Conservation (phyloP, 2,113 vertebrate species). For the Toxotes chatareus region DNA sequence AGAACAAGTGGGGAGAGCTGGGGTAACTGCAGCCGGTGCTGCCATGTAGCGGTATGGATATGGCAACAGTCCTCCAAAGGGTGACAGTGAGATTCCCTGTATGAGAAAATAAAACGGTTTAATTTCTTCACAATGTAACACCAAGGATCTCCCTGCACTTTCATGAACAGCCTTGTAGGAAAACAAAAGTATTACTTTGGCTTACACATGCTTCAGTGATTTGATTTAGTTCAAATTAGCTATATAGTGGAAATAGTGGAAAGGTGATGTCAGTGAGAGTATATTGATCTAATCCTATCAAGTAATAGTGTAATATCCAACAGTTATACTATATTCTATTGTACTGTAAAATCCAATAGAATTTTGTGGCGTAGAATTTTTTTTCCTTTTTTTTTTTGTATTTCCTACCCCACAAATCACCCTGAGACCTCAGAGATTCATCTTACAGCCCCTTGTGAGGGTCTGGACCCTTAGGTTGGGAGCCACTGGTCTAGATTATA, state of each 20-base stretch:
- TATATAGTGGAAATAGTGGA: background rate
- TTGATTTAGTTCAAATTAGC: background rate
- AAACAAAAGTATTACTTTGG: background rate
- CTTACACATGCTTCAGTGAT: background rate
- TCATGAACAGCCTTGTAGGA: background rate
- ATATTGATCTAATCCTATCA: background rate
- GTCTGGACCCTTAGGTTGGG: background rate
- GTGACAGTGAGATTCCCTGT: constrained; percentile 92
- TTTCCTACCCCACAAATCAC: too few species aligned
- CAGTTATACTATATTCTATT: too few species aligned
- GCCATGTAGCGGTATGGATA: constrained; percentile 94
- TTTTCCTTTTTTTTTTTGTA: too few species aligned
- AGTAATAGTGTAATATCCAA: background rate
- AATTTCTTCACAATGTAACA: background rate
- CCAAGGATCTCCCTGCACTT: background rate
- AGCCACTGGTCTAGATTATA: background rate
- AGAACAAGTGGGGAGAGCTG: constrained; percentile 85
- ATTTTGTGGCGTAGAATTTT: too few species aligned
- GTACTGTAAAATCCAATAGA: too few species aligned
- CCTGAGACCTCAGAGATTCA: background rate
- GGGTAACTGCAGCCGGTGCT: constrained; percentile 83
- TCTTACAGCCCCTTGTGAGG: background rate
- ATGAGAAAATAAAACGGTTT: constrained; percentile 17
- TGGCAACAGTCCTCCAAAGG: constrained; percentile 92
- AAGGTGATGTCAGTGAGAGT: background rate